These are phyloP conservation scores for Dorcus parallelipipedus DNA, from an alignment of 2,888 invertebrate genomes.

Conservation along the genomic window DNA sequence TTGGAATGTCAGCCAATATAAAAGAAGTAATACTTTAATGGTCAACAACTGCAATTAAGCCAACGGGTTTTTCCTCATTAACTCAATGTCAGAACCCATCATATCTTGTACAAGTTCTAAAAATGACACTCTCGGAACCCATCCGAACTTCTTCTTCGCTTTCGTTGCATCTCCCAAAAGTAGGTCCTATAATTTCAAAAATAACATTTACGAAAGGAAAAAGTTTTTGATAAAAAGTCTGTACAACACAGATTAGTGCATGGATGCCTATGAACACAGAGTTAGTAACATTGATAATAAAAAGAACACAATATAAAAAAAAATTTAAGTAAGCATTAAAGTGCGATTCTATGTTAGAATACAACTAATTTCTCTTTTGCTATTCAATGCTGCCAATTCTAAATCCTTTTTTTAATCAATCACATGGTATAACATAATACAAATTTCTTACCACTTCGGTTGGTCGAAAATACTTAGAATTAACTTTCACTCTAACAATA, in stretches of 20 bases:
- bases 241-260: not conserved
- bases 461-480: constrained; percentile 93
- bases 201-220: not conserved
- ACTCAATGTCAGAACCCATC: constrained; percentile 84
- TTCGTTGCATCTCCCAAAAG: constrained; percentile 92
- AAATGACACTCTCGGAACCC: constrained; percentile 82
- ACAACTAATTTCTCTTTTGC: not conserved
- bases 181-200: constrained; percentile 61
- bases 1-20: too few species aligned
- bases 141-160: constrained; percentile 81
- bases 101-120: constrained; percentile 87
- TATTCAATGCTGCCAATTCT: not conserved
- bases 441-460: constrained; percentile 88
- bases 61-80: constrained; percentile 88
- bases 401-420: constrained; percentile 22
- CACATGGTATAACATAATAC: too few species aligned
- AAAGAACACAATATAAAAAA: not conserved
- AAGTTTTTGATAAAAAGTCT: not conserved
- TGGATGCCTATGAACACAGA: not conserved
- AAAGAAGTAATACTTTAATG: too few species aligned
- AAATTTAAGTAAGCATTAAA: not conserved
- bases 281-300: not conserved
- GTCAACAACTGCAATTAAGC: constrained; percentile 57
- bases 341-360: too few species aligned
- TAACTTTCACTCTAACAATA: constrained; percentile 78